Conservation (phyloP, 2,797 vertebrate genomes). For the Sebastes umbrosus region DNA sequence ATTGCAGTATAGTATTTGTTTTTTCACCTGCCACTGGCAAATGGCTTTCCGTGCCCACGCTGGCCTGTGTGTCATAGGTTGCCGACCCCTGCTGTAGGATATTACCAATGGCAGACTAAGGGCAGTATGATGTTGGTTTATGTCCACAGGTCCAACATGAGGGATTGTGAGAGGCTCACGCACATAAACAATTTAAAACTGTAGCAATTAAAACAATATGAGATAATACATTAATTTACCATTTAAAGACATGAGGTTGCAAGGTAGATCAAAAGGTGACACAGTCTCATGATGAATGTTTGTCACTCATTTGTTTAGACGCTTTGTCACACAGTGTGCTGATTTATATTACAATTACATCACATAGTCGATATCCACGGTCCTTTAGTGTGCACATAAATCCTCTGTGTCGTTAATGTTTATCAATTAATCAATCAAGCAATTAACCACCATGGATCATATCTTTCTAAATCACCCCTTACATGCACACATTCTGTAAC, state of each 20-base stretch:
- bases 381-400: slow-evolving; percentile 51
- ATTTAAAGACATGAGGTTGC: not conserved
- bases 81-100: not conserved
- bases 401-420: slow-evolving; percentile 58
- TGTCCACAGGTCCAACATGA: not conserved
- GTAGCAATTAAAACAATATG: no score
- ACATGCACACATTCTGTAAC: not conserved
- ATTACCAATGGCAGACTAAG: not conserved
- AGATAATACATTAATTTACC: not conserved
- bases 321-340: not conserved
- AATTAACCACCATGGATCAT: slow-evolving; percentile 57
- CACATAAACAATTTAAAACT: not conserved
- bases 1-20: not conserved
- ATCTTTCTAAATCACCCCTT: not conserved
- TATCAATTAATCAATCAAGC: slow-evolving; percentile 66
- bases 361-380: slow-evolving; percentile 36
- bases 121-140: not conserved
- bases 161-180: not conserved
- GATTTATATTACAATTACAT: slow-evolving; percentile 65
- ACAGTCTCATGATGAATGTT: not conserved
- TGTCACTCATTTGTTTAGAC: not conserved
- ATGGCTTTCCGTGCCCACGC: not conserved
- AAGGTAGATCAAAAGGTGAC: not conserved
- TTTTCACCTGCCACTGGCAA: not conserved
- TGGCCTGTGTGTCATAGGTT: not conserved